Percentiles rank a stretch among this genome's conserved stretches.
Conservation (phyloP, 2,888 invertebrate genomes). For the Archips crataeganus region DNA sequence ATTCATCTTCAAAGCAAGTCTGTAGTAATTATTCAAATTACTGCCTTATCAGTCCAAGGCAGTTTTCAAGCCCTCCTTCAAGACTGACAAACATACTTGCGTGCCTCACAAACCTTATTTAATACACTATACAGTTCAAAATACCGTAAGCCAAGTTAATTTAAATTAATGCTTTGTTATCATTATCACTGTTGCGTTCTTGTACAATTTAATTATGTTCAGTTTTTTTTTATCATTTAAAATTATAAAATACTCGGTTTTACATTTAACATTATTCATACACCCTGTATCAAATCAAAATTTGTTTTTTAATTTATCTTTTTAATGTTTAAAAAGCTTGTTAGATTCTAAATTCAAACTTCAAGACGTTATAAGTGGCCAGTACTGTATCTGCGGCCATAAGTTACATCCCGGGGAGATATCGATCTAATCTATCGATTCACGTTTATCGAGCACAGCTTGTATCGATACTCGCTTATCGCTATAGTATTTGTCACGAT, state of each 20-base stretch:
- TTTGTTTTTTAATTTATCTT: background rate
- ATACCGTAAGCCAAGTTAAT: constrained; percentile 30
- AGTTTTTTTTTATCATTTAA: constrained; percentile 4
- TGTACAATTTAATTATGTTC: constrained; percentile 35
- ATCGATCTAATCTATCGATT: constrained; percentile 79
- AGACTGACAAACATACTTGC: constrained; percentile 43
- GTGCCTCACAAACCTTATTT: constrained; percentile 48
- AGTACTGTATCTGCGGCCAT: constrained; percentile 58
- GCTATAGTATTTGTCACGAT: constrained; percentile 80
- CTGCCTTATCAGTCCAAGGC: constrained; percentile 73
- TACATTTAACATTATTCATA: background rate
- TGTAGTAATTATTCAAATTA: constrained; percentile 81
- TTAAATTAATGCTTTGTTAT: constrained; percentile 27
- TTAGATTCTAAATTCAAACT: constrained; percentile 37
- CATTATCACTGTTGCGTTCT: constrained; percentile 40
- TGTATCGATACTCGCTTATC: constrained; percentile 72
- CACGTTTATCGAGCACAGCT: constrained; percentile 74
- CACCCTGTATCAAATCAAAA: background rate
- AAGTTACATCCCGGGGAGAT: constrained; percentile 69
- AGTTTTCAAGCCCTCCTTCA: constrained; percentile 70
- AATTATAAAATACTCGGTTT: background rate
- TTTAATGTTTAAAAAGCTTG: background rate
- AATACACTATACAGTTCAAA: constrained; percentile 43
- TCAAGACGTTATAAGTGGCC: constrained; percentile 49
- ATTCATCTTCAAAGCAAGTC: constrained; percentile 77